phyloP scores from a whole-genome alignment of 2,797 vertebrate species.

The Ambastaia sidthimunki region DNA sequence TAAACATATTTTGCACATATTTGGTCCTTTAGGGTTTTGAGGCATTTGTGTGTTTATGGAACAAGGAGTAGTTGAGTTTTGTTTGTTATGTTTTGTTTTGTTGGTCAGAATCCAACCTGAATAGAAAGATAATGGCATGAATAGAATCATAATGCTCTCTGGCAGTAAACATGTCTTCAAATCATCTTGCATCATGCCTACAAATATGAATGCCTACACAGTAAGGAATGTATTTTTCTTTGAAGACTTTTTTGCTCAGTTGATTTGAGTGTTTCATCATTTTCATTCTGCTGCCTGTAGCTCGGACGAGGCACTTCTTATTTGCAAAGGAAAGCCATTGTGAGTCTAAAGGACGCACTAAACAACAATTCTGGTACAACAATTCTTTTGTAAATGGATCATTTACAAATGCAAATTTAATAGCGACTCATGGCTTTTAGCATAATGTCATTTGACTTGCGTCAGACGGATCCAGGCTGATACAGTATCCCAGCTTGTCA shows the following conservation, averaged over 20 bases:
- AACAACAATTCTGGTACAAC: conserved; percentile 25
- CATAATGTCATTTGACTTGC: conserved; percentile 28
- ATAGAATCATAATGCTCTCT: conserved; percentile 37
- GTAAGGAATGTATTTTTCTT: conserved; percentile 37
- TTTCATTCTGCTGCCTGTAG: conserved; percentile 1
- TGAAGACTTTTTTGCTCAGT: conserved; percentile 35
- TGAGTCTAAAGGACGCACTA: conserved; percentile 6
- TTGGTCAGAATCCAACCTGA: conserved; percentile 43
- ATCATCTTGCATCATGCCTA: conserved; percentile 47
- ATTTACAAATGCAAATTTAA: conserved; percentile 31
- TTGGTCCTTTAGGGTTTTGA: too few relatives aligned
- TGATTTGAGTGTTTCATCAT: conserved; percentile 45
- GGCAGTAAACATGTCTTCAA: conserved; percentile 31
- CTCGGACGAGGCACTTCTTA: conserved; percentile 21
- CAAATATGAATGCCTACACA: neutral
- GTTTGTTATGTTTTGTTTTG: conserved; percentile 27
- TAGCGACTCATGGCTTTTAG: conserved; percentile 17
- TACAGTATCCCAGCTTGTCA: conserved; percentile 41
- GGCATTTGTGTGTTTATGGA: neutral
- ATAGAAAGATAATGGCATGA: conserved; percentile 12
- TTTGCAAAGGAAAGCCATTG: conserved; percentile 15
- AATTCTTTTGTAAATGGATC: neutral
- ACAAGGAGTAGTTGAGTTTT: neutral
- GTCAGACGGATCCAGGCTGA: conserved; percentile 15
- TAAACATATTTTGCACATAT: too few relatives aligned